Percentiles rank a stretch among this genome's conserved stretches.
Evolutionary conservation across 1,140 invertebrate species (phyloP).

Genomic region (Drosophila watanabei): DNA sequence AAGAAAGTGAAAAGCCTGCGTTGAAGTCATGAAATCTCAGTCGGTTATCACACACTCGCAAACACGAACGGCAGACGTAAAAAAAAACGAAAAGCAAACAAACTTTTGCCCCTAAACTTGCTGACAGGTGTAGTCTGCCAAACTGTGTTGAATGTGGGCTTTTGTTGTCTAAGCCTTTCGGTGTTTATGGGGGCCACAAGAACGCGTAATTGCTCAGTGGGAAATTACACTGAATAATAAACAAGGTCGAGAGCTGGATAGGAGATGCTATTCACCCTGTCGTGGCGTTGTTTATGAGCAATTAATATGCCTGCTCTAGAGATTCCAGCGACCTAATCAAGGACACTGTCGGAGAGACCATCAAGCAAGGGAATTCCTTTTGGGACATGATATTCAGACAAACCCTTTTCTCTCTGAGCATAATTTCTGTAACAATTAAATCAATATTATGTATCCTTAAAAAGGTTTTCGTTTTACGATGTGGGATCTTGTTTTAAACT

Average conservation of each 20-base stretch:
- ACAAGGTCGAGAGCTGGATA: constrained; percentile 24
- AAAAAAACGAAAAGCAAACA: constrained; percentile 55
- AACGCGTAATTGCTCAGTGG: constrained; percentile 70
- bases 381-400: neutral
- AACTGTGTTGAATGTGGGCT: constrained; percentile 10
- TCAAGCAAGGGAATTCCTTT: neutral
- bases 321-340: constrained; percentile 14
- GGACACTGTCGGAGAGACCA: neutral
- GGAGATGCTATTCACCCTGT: neutral
- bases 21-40: constrained; percentile 70
- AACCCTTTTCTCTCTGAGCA: neutral
- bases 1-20: constrained; percentile 65
- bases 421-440: neutral
- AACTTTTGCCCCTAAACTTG: constrained; percentile 55
- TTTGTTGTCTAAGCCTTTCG: constrained; percentile 69
- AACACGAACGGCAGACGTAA: constrained; percentile 6
- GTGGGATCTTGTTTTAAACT: neutral
- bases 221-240: constrained; percentile 73
- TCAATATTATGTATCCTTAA: neutral
- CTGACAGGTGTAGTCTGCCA: constrained; percentile 65
- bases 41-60: constrained; percentile 26
- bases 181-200: constrained; percentile 63
- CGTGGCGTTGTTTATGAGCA: constrained; percentile 61
- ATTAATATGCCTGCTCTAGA: constrained; percentile 65
- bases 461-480: neutral